Conservation (phyloP, 2,113 vertebrate species). For the Neogobius melanostomus region DNA sequence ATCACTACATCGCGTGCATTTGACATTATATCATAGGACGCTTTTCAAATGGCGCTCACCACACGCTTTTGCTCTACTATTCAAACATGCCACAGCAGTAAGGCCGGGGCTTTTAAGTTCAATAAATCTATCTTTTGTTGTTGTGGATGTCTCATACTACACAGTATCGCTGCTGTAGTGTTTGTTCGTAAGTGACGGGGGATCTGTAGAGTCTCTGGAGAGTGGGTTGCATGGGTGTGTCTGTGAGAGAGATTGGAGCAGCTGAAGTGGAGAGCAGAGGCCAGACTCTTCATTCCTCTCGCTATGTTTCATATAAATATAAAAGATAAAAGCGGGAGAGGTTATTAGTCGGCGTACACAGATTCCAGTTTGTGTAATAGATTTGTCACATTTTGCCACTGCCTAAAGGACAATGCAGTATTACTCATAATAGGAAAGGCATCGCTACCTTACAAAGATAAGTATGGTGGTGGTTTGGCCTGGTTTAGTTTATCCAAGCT, state of each 20-base stretch:
- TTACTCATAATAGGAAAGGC: too few relatives aligned
- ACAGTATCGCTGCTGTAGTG: conserved; percentile 6
- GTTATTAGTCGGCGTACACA: conserved; percentile 38
- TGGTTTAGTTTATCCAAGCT: too few relatives aligned
- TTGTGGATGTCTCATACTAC: conserved; percentile 40
- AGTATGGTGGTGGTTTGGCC: too few relatives aligned
- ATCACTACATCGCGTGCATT: conserved; percentile 50
- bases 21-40: conserved; percentile 56
- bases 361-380: background rate
- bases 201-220: conserved; percentile 28
- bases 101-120: conserved; percentile 31
- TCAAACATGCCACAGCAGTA: conserved; percentile 26
- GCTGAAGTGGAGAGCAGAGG: conserved; percentile 17
- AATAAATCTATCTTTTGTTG: conserved; percentile 49
- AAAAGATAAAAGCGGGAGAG: conserved; percentile 34
- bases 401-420: background rate
- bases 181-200: conserved; percentile 38
- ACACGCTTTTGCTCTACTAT: conserved; percentile 61
- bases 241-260: background rate
- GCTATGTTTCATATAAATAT: conserved; percentile 36
- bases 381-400: background rate
- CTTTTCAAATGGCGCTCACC: conserved; percentile 62
- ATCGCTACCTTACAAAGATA: too few relatives aligned
- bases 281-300: conserved; percentile 35
- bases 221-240: conserved; percentile 4